A percentile compares a stretch with the other conserved stretches of the same genome.
Evolutionary conservation across 2,797 vertebrate genomes (phyloP).

Genomic region (Liasis olivaceus): DNA sequence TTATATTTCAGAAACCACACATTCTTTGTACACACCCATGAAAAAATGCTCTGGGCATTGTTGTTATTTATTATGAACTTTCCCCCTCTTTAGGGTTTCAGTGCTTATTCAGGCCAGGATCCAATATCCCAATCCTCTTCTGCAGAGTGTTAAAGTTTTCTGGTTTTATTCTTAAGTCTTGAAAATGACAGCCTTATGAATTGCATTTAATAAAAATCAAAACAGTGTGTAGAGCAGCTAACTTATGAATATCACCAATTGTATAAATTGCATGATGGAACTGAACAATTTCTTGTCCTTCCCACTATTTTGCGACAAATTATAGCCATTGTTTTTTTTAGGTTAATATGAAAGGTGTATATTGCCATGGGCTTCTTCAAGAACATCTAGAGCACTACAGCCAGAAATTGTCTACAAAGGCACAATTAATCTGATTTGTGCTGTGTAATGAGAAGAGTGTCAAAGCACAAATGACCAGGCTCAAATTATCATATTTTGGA

Average conservation of each 20-base stretch:
- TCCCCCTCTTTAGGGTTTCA: background rate
- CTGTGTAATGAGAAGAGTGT: background rate
- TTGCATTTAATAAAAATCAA: background rate
- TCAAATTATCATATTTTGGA: background rate
- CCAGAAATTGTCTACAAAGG: background rate
- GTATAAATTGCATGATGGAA: background rate
- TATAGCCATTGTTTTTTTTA: background rate
- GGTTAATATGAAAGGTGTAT: background rate
- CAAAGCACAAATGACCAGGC: background rate
- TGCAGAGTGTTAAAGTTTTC: background rate
- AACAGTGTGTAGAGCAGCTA: background rate
- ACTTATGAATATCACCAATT: background rate
- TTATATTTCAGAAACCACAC: background rate
- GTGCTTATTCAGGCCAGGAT: background rate
- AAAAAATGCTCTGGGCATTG: constrained; percentile 4
- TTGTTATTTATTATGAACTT: background rate
- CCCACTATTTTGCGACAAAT: background rate
- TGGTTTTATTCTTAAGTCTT: background rate
- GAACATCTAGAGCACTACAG: background rate
- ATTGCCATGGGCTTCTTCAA: background rate
- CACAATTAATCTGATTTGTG: background rate
- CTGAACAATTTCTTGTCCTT: background rate
- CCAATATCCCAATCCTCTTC: background rate
- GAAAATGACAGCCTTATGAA: background rate
- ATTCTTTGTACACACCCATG: background rate